Base-by-base conservation (phyloP, 35 echinoderm and acorn worm genomes). In the Heliocidaris tuberculata region DNA sequence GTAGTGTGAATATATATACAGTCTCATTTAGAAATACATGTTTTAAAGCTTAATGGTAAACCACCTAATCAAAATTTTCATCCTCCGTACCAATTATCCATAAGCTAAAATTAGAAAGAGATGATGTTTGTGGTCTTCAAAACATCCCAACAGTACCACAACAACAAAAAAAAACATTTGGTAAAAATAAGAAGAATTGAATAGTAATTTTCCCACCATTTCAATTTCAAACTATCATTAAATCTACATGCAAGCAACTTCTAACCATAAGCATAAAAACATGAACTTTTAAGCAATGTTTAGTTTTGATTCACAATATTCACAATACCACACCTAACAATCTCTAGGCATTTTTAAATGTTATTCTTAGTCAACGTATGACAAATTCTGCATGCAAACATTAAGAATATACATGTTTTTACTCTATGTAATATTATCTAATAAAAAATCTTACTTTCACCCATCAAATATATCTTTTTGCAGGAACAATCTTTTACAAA, bases 281-380 rank as follows among this genome's bases (percentile, higher is more conserved):
- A 78, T 78, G 65, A 78, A 78, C 65, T 78, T 78, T 78, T 78
- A 78, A 78, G 65, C 65, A 78, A 78, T n/a, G 5, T 78, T 78
- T 56, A 56, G 65, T 78, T 78, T 78, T 78, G 65, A 78, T 48
- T 89, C 31, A 89, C 87, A 89, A 89, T 89, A 89, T 89, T 89
- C 87, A 89, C 87, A 89, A 89, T 89, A 89, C 87, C 87, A 89
- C 87, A 89, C 87, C 65, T 78, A 78, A 78, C 21, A 70, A 70
- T 24, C 24, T 70, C 60, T 70, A 52, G 50, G 50, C 12, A 52
- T 13, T 78, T 78, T 78, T 24, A 42, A 78, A 78, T n/a, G 65
- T 78, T 78, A 78, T 78, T 78, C 65, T 78, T 78, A 78, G 65
- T 27, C 65, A 78, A 27, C 21, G 21, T 78, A 24, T 21, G 65